A percentile compares a stretch with the other conserved stretches of the same genome.
Conservation (phyloP, 1,140 invertebrate species). For the Drosophila ercepeae region DNA sequence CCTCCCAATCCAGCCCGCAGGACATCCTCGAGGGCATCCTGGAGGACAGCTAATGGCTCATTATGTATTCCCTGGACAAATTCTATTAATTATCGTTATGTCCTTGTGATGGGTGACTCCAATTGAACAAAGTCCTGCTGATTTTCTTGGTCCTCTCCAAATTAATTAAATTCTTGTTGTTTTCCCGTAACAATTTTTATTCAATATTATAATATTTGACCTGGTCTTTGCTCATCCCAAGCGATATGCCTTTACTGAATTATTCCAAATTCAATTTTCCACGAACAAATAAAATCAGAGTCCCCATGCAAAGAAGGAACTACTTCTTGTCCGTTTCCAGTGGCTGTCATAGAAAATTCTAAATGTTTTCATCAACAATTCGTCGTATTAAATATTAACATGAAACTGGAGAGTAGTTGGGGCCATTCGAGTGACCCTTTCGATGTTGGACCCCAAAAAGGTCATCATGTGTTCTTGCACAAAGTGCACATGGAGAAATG, state of each 20-base stretch:
- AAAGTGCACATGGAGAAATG: neutral
- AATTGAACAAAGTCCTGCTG: conserved; percentile 48
- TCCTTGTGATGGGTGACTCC: conserved; percentile 73
- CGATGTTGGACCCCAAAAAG: conserved; percentile 53
- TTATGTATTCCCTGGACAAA: conserved; percentile 76
- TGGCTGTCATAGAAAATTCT: conserved; percentile 55
- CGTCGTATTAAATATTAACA: conserved; percentile 82
- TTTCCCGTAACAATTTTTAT: neutral
- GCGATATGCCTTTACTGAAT: conserved; percentile 46
- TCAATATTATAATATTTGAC: neutral
- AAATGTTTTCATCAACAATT: conserved; percentile 81
- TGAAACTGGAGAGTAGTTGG: conserved; percentile 67
- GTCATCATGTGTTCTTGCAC: conserved; percentile 57
- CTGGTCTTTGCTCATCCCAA: neutral
- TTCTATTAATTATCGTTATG: conserved; percentile 83
- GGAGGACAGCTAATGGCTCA: conserved; percentile 39
- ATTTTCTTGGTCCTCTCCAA: conserved; percentile 13
- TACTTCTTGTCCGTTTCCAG: conserved; percentile 41
- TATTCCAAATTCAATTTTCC: conserved; percentile 73
- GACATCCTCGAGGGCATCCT: conserved; percentile 1
- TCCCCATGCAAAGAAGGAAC: conserved; percentile 50
- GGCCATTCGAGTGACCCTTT: conserved; percentile 65
- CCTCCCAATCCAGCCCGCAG: conserved; percentile 11
- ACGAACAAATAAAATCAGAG: conserved; percentile 78
- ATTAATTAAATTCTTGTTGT: conserved; percentile 3